Conservation (phyloP, 2,888 invertebrate species). For the Pristionchus arcanus region DNA sequence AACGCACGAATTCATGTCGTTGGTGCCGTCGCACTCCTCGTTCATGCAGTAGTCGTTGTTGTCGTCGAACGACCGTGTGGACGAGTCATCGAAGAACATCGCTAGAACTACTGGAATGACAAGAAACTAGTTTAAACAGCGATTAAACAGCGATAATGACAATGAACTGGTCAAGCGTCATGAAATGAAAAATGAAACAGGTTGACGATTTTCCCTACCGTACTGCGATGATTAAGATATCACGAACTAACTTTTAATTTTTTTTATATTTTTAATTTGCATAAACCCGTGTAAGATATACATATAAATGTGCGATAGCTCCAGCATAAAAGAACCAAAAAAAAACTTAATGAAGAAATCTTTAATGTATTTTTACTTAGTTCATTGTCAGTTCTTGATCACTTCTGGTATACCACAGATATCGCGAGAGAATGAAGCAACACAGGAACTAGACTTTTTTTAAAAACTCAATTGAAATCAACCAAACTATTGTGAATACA, state of each 20-base stretch:
- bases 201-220: constrained; percentile 26
- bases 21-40: constrained; percentile 23
- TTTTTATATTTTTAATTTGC: neutral
- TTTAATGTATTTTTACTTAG: too few relatives aligned
- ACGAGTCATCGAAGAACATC: constrained; percentile 38
- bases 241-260: neutral
- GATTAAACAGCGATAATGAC: neutral
- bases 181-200: neutral
- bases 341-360: too few relatives aligned
- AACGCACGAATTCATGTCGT: constrained; percentile 3
- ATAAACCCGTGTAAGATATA: too few relatives aligned
- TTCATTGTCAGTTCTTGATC: too few relatives aligned
- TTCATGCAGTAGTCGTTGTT: constrained; percentile 36
- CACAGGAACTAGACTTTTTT: too few relatives aligned
- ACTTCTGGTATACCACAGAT: too few relatives aligned
- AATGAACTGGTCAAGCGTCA: neutral
- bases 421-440: too few relatives aligned
- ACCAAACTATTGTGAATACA: too few relatives aligned
- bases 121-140: neutral
- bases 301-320: too few relatives aligned
- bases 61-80: constrained; percentile 33
- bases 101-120: neutral
- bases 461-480: too few relatives aligned
- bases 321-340: too few relatives aligned
- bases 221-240: neutral